Conservation (phyloP, 2,797 vertebrate species). For the Dryobates pubescens region DNA sequence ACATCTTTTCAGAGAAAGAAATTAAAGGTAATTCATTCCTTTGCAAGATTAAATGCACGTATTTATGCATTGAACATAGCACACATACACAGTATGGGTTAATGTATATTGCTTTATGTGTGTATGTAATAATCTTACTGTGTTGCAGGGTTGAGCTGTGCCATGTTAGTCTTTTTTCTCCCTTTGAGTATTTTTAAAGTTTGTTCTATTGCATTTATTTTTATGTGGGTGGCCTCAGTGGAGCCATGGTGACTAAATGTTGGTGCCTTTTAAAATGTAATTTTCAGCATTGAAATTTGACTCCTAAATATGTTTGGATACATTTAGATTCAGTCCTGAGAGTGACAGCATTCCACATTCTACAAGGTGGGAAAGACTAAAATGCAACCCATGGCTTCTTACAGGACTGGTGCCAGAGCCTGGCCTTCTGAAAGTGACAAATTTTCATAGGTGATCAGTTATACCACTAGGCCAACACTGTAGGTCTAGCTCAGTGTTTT, state of each 20-base stretch:
- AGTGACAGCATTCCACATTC: neutral
- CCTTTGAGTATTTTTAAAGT: neutral
- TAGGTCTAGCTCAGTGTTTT: neutral
- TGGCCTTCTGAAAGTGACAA: neutral
- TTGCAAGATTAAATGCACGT: neutral
- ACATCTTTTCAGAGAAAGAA: neutral
- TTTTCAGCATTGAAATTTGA: neutral
- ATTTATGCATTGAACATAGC: neutral
- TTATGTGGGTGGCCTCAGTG: neutral
- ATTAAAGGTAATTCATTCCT: neutral
- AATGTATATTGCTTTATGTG: neutral
- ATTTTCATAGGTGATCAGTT: neutral
- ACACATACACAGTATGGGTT: accelerated
- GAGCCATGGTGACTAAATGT: neutral
- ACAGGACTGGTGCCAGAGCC: neutral
- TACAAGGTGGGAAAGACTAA: neutral
- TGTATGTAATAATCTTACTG: neutral
- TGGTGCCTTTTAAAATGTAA: neutral
- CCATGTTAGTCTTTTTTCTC: neutral
- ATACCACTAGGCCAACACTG: neutral
- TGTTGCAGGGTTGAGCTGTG: neutral
- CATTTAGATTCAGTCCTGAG: neutral
- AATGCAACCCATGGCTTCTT: neutral
- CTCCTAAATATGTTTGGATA: neutral
- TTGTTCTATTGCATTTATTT: neutral